Conservation (phyloP, 2,797 vertebrate species). For the Mus minutoides region DNA sequence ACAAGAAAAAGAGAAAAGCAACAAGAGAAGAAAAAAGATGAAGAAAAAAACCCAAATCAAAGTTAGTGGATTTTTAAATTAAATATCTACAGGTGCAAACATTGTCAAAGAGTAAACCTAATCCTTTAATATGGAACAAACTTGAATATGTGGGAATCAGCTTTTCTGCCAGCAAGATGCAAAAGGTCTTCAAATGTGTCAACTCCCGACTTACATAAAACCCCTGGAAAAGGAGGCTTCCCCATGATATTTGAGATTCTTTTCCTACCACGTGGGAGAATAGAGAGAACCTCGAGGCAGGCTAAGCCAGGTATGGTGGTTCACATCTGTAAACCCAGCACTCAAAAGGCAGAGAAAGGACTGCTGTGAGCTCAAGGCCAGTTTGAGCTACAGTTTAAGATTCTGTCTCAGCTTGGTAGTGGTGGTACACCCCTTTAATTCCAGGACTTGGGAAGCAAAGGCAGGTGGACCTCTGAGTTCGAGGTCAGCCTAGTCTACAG, state of each 20-base stretch:
- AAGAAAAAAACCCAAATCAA: neutral
- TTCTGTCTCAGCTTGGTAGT: neutral
- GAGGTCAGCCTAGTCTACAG: neutral
- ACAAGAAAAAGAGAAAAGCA: neutral
- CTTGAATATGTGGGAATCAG: neutral
- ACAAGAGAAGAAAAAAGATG: neutral
- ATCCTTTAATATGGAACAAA: constrained; percentile 31
- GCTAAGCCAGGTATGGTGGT: neutral
- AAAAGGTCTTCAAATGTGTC: neutral
- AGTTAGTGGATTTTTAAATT: constrained; percentile 47
- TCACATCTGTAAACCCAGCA: neutral
- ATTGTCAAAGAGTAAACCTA: constrained; percentile 39
- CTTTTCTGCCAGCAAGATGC: neutral
- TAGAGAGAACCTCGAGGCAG: neutral
- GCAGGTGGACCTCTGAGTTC: neutral
- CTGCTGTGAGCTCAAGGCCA: neutral
- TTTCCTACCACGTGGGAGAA: neutral
- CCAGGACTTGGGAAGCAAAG: neutral
- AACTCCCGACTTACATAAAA: neutral
- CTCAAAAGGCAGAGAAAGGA: neutral
- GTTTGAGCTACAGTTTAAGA: neutral
- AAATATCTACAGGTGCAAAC: constrained; percentile 24
- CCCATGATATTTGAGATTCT: neutral
- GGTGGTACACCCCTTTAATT: neutral
- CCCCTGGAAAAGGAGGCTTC: neutral